Base-by-base conservation (phyloP, 2,113 vertebrate genomes). In the Macheiramphus alcinus region DNA sequence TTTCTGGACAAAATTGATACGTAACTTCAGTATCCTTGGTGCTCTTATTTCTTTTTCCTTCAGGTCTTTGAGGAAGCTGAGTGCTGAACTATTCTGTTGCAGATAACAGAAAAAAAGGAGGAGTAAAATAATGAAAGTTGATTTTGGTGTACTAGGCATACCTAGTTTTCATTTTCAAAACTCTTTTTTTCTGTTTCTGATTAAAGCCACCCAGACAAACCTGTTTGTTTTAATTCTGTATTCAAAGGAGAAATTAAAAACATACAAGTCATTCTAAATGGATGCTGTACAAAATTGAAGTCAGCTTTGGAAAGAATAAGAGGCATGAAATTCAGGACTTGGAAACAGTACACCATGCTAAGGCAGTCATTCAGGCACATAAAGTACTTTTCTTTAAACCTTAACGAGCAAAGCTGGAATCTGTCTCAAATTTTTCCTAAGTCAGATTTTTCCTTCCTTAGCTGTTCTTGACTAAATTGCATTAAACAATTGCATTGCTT, bases 401-500 rank as follows among this genome's bases (percentile, higher is more conserved):
- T 76, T 82, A 83, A 80, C 1, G 1, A 82, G 82, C 18, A 71
- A 92, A 88, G 27, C 38, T 93, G 72, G 63, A 93, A 72, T 88
- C 40, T 83, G 34, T 67, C 59, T 89, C 29, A 38, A 27, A 48
- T 80, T 88, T 87, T 93, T 80, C 66, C 26, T 48, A 67, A 81
- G 26, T 91, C 73, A 61, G 34, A n/a, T 72, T 91, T 96, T 95
- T 80, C 34, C 40, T 86, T 82, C 86, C 94, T 80, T 81, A 89
- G 59, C 61, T 86, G n/a, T 38, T 91, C 76, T 78, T 91, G 43
- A 75, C 55, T 91, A 67, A 88, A 91, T 65, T 95, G 38, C 43
- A 79, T 94, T 81, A 74, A 91, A 79, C 45, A 55, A 67, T 87
- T 82, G 38, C 43, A 48, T 36, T 93, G n/a, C 29, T 75, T 92